Base-by-base conservation (phyloP, 1,140 invertebrate species). In the Zaprionus vittiger region DNA sequence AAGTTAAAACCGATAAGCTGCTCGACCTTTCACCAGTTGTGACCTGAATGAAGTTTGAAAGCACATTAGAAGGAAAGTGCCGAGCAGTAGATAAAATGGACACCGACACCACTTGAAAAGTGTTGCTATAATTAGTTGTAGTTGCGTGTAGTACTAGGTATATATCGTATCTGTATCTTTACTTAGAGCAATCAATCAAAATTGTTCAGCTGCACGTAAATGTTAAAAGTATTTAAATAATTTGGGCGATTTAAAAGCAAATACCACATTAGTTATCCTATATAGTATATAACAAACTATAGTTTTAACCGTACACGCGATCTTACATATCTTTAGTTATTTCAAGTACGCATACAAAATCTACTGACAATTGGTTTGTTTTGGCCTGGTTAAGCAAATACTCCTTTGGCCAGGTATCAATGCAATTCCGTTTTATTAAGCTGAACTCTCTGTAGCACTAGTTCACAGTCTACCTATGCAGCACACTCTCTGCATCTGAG, bases 161-260 rank as follows among this genome's bases (percentile, higher is more conserved):
- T 22, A 17, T 55, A 2, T 57, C 34, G 56, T 47, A 47, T n/a
- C 31, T 34, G 41, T 47, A 47, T 47, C n/a, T 11, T 54, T 22
- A 55, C 34, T 59, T 52, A 38, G 47, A 61, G 44, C 17, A 68
- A 73, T 24, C 38, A 73, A 22, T 61, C 15, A 54, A 20, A 38
- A 41, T 28, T 57, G 24, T 56, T 66, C 24, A 68, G 73, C 68
- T 64, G 71, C 34, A 61, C 22, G 9, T 54, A 47, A 38, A 54
- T 14, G 12, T 69, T 59, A 55, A 68, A 81, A 72, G 37, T 68
- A 72, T 34, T 69, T 81, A 79, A 81, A 86, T 62, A 82, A 66
- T 70, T 83, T 72, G 67, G 71, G 73, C 83, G 63, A 54, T 83
- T 83, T 85, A 81, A 84, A 84, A 86, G 82, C 82, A 84, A 81